Conservation (phyloP, 2,888 invertebrate species). For the Hypomecis atomaria region DNA sequence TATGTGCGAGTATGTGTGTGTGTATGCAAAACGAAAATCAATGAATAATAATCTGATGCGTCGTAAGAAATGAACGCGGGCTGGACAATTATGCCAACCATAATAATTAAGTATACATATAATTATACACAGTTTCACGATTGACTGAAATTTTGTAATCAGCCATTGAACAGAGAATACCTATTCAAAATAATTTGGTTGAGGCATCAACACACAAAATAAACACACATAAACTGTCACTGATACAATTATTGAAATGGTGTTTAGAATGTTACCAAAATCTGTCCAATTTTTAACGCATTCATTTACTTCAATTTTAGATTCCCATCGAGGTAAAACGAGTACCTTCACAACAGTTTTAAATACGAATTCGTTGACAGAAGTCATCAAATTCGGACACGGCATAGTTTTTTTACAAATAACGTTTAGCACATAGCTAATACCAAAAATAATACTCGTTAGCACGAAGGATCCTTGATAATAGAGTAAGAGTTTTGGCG, state of each 20-base stretch:
- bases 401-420: slow-evolving; percentile 18
- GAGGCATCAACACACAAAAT: slow-evolving; percentile 28
- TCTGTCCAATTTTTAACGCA: slow-evolving; percentile 34
- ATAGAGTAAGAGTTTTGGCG: slow-evolving; percentile 42
- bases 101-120: no score
- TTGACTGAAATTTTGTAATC: no score
- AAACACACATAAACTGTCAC: slow-evolving; percentile 29
- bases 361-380: slow-evolving; percentile 28
- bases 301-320: not conserved
- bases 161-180: no score
- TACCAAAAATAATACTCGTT: slow-evolving; percentile 22
- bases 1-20: no score
- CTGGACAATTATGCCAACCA: no score
- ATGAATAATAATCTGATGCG: no score
- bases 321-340: slow-evolving; percentile 29
- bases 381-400: slow-evolving; percentile 19
- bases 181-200: not conserved
- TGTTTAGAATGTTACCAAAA: slow-evolving; percentile 34
- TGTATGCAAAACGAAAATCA: no score
- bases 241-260: slow-evolving; percentile 24
- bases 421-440: slow-evolving; percentile 25
- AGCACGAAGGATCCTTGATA: slow-evolving; percentile 42
- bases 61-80: no score
- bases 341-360: slow-evolving; percentile 16
- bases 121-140: no score